Evolutionary conservation across 2,888 invertebrate genomes (phyloP), one percentile per base, ranked within the genome.

Genomic region (Patella pellucida): DNA sequence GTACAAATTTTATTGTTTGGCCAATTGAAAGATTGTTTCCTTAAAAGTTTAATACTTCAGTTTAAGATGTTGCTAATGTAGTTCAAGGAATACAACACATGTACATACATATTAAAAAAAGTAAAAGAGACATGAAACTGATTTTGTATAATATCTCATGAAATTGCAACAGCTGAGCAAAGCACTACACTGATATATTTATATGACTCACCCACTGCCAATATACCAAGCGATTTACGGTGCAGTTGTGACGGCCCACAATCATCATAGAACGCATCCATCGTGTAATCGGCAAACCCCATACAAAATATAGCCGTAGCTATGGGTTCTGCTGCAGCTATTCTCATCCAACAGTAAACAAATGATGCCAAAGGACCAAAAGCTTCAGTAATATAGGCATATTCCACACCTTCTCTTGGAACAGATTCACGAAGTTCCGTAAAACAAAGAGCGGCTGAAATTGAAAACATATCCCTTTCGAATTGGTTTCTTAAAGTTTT

Each of bases 371-470:
- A 69, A 16, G 83, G 83, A 12, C 85, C 85, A 69, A 83, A 85
- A 2, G 84, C 84, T 72, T 84, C 84, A 15, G 83, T 81, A 41
- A 85, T 82, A 74, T 85, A 85, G 12, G 84, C 85, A 74, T 84
- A 85, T 76, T 84, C 85, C 54, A 83, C 84, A 0, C 85, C 85
- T 16, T 81, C 84, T 51, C 81, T 71, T 56, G 78, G 77, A 15
- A 85, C 84, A 51, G 83, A 83, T 27, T 83, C 81, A 31, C 84
- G 79, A 19, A 85, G 81, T 76, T 85, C 85, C 1, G 82, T 81
- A 62, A 84, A 85, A 72, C 85, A 84, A 16, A 85, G 75, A 11
- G 83, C 84, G 54, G 84, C 85, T 94, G 79, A 12, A 77, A 74
- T 41, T 41, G 9, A 41, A 41, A 9, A 41, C 41, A 9, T 41